Evolutionary conservation across 2,888 invertebrate genomes (phyloP).

Genomic region (Polyommatus iphigenia): DNA sequence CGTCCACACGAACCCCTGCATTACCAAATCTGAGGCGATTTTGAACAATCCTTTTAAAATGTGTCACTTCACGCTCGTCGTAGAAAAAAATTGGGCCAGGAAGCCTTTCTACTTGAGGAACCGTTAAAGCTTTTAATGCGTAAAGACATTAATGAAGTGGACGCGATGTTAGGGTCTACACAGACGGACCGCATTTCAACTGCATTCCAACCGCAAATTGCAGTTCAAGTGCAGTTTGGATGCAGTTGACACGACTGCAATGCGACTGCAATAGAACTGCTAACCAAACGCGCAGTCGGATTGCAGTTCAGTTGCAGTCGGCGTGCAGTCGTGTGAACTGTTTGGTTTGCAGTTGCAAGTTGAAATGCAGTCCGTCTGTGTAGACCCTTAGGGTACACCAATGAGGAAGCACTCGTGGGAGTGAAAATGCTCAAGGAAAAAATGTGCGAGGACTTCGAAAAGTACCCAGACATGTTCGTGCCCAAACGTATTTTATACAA

Average conservation of each 20-base stretch:
- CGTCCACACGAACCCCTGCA: constrained; percentile 44
- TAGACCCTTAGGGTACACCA: constrained; percentile 85
- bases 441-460: constrained; percentile 43
- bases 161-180: constrained; percentile 86
- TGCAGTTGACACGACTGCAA: too few species aligned
- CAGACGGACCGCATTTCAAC: too few species aligned
- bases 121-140: constrained; percentile 50
- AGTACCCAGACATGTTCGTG: constrained; percentile 50
- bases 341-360: too few species aligned
- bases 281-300: too few species aligned
- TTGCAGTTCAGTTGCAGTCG: too few species aligned
- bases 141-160: constrained; percentile 74
- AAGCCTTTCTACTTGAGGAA: constrained; percentile 51
- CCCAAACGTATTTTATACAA: constrained; percentile 50
- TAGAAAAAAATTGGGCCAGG: constrained; percentile 56
- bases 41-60: constrained; percentile 47
- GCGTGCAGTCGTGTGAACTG: too few species aligned
- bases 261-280: too few species aligned
- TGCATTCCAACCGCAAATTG: too few species aligned
- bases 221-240: too few species aligned
- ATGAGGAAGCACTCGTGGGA: constrained; percentile 78
- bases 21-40: constrained; percentile 49
- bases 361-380: too few species aligned
- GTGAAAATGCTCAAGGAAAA: constrained; percentile 38
- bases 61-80: constrained; percentile 54